Base-by-base conservation (phyloP, 2,888 invertebrate genomes). In the Frankliniella intonsa region DNA sequence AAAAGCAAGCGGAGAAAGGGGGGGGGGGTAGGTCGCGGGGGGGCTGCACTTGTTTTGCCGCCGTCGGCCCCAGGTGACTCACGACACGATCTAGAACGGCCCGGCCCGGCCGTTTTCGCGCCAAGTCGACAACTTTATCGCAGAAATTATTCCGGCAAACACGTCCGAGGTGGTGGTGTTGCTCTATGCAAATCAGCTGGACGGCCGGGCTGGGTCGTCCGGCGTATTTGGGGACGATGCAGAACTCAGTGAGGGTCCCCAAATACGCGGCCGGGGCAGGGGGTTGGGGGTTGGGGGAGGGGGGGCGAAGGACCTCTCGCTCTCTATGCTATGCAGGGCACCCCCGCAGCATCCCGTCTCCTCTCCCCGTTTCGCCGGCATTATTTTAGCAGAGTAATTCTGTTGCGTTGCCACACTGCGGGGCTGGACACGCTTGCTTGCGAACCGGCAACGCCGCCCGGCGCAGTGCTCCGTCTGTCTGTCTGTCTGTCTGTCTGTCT, bases 361-460 rank as follows among this genome's bases (percentile, higher is more conserved):
- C 17, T 12, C 55, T 5, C 38, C 38, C 38, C 38, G 19, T n/a
- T n/a, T 14, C 62, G 7, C 62, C 5, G 38, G 55, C 62, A 25
- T 22, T 76, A 25, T 76, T 76, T 76, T 76, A 76, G 69, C 69
- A 76, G 69, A 22, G 69, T 76, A 76, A 76, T 25, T 76, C 69
- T 76, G 69, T 76, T 76, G 69, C 69, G 69, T 76, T 76, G 69
- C 69, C 69, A 76, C 69, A 76, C 8, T 25, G 69, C 12, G 17
- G 25, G 7, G 22, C 69, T 76, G 69, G 69, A 76, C 69, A 76
- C 69, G 69, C 69, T 76, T 55, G 55, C 55, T 55, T 22, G 69
- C 25, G 25, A 76, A 12, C 69, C 69, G 69, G 69, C 69, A 76
- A 76, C 69, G 25, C 69, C 25, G 69, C 69, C 22, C 22, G 69